A percentile compares a stretch with the other conserved stretches of the same genome.
Conservation (phyloP, 2,113 vertebrate species). For the Rhynchomys soricoides region DNA sequence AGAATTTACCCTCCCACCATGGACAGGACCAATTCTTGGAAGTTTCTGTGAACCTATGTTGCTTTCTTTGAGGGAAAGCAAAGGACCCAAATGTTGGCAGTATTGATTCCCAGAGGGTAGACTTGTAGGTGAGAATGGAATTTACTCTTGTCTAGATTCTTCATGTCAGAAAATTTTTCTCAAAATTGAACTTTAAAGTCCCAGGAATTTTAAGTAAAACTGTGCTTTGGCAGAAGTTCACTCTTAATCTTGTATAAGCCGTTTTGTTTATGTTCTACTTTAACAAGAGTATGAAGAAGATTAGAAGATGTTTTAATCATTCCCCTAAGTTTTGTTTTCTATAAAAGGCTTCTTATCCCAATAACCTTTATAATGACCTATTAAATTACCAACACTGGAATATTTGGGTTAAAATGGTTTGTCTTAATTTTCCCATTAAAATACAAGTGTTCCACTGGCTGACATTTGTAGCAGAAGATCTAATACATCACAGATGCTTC, state of each 20-base stretch:
- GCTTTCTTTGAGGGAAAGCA: background rate
- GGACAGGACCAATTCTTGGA: background rate
- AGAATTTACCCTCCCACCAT: background rate
- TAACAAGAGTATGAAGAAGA: background rate
- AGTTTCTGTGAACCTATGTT: background rate
- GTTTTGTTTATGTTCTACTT: background rate
- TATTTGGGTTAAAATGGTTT: constrained; percentile 14
- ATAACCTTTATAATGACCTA: background rate
- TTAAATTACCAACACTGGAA: constrained; percentile 7
- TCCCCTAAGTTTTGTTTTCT: background rate
- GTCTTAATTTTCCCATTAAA: background rate
- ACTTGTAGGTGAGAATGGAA: background rate
- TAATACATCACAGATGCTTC: background rate
- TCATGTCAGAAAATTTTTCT: background rate
- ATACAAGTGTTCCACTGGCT: background rate
- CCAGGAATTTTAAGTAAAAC: background rate
- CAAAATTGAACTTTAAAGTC: background rate
- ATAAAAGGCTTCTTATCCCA: background rate
- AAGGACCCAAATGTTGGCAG: background rate
- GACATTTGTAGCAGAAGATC: background rate
- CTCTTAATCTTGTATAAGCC: background rate
- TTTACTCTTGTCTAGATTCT: background rate
- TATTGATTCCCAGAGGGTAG: background rate
- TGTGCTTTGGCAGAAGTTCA: background rate
- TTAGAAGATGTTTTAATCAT: background rate